Conservation (phyloP, 2,888 invertebrate genomes). For the Leptogaster cylindrica region DNA sequence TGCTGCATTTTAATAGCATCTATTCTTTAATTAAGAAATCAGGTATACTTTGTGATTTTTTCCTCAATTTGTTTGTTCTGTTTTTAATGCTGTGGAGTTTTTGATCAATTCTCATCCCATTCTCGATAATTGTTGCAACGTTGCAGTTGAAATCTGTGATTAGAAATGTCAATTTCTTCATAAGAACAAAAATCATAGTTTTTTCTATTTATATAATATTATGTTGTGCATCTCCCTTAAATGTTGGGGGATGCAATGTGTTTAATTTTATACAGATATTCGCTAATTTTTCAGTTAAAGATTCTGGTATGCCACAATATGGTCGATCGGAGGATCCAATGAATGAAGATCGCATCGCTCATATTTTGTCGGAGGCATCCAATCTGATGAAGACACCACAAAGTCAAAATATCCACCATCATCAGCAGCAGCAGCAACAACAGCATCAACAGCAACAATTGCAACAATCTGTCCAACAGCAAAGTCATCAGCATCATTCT, state of each 20-base stretch:
- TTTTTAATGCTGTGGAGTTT: no score
- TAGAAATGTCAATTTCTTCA: no score
- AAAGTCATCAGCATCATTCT: conserved; percentile 55
- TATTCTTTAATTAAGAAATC: background rate
- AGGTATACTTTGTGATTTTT: background rate
- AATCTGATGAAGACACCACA: conserved; percentile 80
- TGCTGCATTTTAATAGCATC: background rate
- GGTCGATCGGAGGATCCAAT: conserved; percentile 78
- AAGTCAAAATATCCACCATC: conserved; percentile 50
- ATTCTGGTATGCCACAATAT: conserved; percentile 80
- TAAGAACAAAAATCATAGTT: no score
- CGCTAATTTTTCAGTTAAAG: conserved; percentile 59
- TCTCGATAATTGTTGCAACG: no score
- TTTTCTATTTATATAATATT: no score
- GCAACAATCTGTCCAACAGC: conserved; percentile 65
- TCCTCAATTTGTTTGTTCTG: background rate
- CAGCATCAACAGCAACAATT: conserved; percentile 69
- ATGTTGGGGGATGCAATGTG: conserved; percentile 23
- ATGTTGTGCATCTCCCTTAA: conserved; percentile 11
- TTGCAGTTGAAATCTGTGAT: no score
- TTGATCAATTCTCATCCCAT: no score
- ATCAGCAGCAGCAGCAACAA: conserved; percentile 54
- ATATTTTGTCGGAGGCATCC: conserved; percentile 91
- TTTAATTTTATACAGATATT: conserved; percentile 47
- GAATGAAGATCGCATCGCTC: conserved; percentile 91